phyloP scores from a whole-genome alignment of 2,113 vertebrate genomes.

The Nothocercus julius region DNA sequence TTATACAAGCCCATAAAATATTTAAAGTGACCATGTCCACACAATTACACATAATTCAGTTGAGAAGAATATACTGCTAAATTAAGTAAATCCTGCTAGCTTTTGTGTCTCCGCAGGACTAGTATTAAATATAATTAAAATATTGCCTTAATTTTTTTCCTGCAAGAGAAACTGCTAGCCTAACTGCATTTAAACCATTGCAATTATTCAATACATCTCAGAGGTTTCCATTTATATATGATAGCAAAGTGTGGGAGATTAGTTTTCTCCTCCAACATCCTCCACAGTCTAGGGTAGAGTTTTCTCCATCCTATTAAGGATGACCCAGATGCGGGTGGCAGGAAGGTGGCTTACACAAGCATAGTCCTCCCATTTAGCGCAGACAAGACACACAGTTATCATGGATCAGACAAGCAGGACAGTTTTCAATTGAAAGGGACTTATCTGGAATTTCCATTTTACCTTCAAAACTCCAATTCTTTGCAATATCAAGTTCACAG shows the following conservation, averaged over 20 bases:
- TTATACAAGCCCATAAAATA: constrained; percentile 69
- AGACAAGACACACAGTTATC: not conserved
- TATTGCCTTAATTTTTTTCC: not conserved
- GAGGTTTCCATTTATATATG: not conserved
- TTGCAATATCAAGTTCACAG: not conserved
- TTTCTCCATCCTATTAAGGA: not conserved
- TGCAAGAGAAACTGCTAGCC: not conserved
- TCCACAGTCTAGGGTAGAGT: not conserved
- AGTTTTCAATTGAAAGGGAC: not conserved
- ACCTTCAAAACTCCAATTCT: fast-evolving
- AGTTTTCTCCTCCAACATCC: not conserved
- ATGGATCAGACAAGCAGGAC: not conserved
- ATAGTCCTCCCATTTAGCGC: fast-evolving
- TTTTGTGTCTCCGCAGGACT: constrained; percentile 22
- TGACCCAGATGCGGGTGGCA: not conserved
- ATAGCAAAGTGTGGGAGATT: not conserved
- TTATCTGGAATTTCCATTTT: not conserved
- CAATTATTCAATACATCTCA: not conserved
- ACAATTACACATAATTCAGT: constrained; percentile 60
- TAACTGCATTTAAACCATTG: not conserved
- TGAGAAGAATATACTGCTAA: constrained; percentile 43
- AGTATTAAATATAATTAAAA: constrained; percentile 29
- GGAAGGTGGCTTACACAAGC: not conserved
- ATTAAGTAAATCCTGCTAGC: constrained; percentile 34
- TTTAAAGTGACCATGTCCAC: constrained; percentile 68